Conservation (phyloP, 2,113 vertebrate genomes). For the Rhadina sibilatrix region DNA sequence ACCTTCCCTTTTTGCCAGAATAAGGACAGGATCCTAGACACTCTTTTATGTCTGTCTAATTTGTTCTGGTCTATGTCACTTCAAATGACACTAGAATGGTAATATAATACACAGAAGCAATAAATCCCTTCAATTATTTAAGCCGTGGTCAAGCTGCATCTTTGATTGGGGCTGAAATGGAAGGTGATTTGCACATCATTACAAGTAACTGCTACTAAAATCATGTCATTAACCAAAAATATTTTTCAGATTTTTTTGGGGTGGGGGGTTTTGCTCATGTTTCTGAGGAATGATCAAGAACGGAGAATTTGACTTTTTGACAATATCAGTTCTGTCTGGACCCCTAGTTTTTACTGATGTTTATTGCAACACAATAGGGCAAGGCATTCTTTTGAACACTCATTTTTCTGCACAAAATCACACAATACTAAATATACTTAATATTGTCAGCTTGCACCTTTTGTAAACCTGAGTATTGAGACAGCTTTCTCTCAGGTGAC, state of each 20-base stretch:
- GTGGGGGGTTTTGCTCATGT: rapidly evolving
- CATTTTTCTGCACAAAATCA: neutral
- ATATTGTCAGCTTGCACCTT: neutral
- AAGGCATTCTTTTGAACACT: neutral
- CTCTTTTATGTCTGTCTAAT: neutral
- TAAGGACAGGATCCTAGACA: neutral
- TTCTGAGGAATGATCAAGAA: neutral
- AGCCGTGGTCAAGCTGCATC: neutral
- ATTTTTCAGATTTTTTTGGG: neutral
- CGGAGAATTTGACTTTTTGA: neutral
- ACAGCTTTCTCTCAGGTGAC: neutral
- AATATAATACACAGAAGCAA: neutral
- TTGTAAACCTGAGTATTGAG: neutral
- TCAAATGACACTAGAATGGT: neutral
- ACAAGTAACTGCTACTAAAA: neutral
- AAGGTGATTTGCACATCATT: neutral
- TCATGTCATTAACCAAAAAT: neutral
- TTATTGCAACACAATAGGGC: neutral
- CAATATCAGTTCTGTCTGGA: neutral
- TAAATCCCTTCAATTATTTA: neutral
- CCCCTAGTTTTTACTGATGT: neutral
- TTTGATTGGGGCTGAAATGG: neutral
- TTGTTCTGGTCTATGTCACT: neutral
- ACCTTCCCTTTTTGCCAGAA: neutral
- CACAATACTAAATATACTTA: neutral